phyloP scores from a whole-genome alignment of 2,888 invertebrate species.

The Acleris literana region DNA sequence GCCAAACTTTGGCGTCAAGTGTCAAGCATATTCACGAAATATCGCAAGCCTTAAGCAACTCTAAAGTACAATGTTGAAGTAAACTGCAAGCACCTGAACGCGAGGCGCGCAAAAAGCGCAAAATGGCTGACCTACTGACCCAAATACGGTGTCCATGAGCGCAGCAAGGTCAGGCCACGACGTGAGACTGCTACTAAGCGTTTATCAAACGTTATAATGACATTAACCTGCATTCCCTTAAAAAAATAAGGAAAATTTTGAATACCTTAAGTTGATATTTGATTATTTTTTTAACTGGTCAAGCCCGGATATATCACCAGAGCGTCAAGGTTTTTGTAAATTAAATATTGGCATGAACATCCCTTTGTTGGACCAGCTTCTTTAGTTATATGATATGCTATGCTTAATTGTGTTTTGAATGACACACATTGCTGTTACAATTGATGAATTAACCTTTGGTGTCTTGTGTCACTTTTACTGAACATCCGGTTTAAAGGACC shows the following conservation, averaged over 20 bases:
- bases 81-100: slow-evolving; percentile 23
- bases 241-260: too few relatives aligned
- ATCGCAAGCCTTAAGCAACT: slow-evolving; percentile 23
- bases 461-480: slow-evolving; percentile 20
- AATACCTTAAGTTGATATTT: too few relatives aligned
- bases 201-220: slow-evolving; percentile 11
- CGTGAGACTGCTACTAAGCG: slow-evolving; percentile 23
- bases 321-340: too few relatives aligned
- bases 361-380: too few relatives aligned
- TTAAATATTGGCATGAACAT: too few relatives aligned
- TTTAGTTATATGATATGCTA: too few relatives aligned
- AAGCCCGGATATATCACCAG: too few relatives aligned
- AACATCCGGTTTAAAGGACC: slow-evolving; percentile 19
- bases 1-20: slow-evolving; percentile 2
- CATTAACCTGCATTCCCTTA: neutral
- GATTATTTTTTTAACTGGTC: too few relatives aligned
- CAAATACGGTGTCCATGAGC: slow-evolving; percentile 69
- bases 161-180: slow-evolving; percentile 67
- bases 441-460: slow-evolving; percentile 6
- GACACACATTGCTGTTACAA: neutral
- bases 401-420: neutral
- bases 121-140: slow-evolving; percentile 71
- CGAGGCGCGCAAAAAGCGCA: slow-evolving; percentile 44
- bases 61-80: slow-evolving; percentile 23
- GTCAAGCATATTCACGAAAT: slow-evolving; percentile 14